Evolutionary conservation across 2,113 vertebrate genomes (phyloP).

Genomic region (Tupaia chinensis): DNA sequence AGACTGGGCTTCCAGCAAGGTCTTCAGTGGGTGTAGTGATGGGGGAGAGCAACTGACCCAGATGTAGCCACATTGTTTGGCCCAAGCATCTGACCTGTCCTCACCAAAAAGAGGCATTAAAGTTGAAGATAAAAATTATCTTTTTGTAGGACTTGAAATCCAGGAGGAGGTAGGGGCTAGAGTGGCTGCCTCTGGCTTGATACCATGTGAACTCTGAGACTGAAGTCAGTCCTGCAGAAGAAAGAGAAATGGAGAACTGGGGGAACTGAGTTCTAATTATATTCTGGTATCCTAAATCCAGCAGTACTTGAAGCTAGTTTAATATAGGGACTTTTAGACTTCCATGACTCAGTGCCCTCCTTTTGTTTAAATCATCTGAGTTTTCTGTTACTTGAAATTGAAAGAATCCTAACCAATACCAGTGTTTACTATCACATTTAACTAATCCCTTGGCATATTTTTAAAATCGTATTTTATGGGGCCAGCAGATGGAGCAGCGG

Average conservation of each 20-base stretch:
- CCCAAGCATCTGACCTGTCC: background rate
- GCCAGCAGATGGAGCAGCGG: too few species aligned
- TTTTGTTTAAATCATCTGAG: background rate
- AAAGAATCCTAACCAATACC: background rate
- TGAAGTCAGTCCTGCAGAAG: background rate
- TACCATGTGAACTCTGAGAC: background rate
- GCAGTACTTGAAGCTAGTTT: background rate
- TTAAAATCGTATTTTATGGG: too few species aligned
- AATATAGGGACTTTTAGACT: background rate
- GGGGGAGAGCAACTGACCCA: background rate
- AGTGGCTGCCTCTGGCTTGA: background rate
- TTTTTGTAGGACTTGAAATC: background rate
- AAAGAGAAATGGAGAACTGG: background rate
- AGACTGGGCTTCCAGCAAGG: background rate
- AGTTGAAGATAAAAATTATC: background rate
- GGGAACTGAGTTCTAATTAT: background rate
- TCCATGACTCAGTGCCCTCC: background rate
- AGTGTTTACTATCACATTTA: background rate
- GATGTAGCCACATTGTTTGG: background rate
- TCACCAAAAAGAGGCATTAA: background rate
- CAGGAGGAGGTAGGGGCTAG: background rate
- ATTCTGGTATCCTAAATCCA: background rate
- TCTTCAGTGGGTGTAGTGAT: background rate
- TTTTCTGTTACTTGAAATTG: background rate
- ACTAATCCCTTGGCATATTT: background rate